phyloP scores from a whole-genome alignment of 2,797 vertebrate genomes.

The Eupleurogrammus muticus region DNA sequence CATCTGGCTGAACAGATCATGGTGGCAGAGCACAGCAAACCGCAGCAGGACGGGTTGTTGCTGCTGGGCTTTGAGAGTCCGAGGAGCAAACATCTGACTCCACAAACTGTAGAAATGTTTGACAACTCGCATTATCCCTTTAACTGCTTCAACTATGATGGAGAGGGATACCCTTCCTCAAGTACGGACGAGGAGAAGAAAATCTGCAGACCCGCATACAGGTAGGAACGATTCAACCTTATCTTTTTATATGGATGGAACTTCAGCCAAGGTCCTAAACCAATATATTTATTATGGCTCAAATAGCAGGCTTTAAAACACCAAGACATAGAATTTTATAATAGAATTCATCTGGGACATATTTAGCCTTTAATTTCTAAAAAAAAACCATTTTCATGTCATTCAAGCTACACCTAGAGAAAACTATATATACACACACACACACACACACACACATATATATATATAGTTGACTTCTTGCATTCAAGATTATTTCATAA shows the following conservation, averaged over 20 bases:
- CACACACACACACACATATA: too few relatives aligned
- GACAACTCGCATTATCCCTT: slow-evolving; percentile 97
- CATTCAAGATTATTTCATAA: too few relatives aligned
- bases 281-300: background rate
- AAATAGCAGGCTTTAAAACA: background rate
- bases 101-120: slow-evolving; percentile 87
- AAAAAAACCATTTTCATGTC: too few relatives aligned
- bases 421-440: too few relatives aligned
- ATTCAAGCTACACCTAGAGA: too few relatives aligned
- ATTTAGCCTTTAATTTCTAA: background rate
- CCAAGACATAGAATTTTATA: background rate
- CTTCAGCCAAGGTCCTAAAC: background rate
- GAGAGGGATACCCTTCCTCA: slow-evolving; percentile 92
- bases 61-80: slow-evolving; percentile 51
- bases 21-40: slow-evolving; percentile 56
- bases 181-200: slow-evolving; percentile 93
- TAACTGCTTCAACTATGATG: slow-evolving; percentile 98
- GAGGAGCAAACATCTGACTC: slow-evolving; percentile 12
- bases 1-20: slow-evolving; percentile 64
- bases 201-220: slow-evolving; percentile 95
- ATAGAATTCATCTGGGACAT: accelerated
- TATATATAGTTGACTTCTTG: too few relatives aligned
- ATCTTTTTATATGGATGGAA: background rate
- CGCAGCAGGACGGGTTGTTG: slow-evolving; percentile 63
- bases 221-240: slow-evolving; percentile 78